Base-by-base conservation (phyloP, 37 sponge, comb jelly and placozoan species). In the Lycopodina hypogea region DNA sequence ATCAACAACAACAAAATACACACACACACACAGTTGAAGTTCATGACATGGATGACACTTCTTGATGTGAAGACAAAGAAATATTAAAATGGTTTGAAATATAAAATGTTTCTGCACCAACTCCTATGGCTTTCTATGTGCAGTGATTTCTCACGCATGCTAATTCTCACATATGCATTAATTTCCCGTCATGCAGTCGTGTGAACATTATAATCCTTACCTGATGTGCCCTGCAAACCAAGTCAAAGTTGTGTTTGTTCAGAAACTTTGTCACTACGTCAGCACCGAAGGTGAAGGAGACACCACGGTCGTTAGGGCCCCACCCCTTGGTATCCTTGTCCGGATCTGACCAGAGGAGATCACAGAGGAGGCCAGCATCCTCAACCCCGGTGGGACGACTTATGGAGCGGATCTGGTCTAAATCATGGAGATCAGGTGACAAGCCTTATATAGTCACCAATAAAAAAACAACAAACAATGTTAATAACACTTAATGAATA, bases 291-390 rank as follows among this genome's bases (percentile, higher is more conserved):
- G 99, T 99, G 82, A 96, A 99, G n/a, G 96, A 96, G 15, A 99
- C 99, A 37, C 99, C 99, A 68, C 99, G 77, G 77, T 99, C 99
- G 75, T 99, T 99, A 76, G 96, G 96, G 40, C 99, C 99, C 99
- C 99, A 99, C 3, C 96, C 96, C 56, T 79, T 57, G 0, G 91
- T 91, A 42, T 99, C 99, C 53, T 99, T 99, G 60, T 99, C 99
- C 32, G 99, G 99, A 53, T 99, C 99, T 18, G 96, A 87, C 99
- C 99, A 99, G 72, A 99, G 71, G 65, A 99, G 87, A 41, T 99
- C 99, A 79, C 99, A 99, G 41, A 99, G 81, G 74, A 98, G 77
- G 21, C 97, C 99, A 72, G 91, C 91, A 66, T 98, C 99, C 50
- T 94, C 96, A 1, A 98, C 99, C 72, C 95, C 99, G 39, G 99